Evolutionary conservation across 2,797 vertebrate genomes (phyloP).

Genomic region (Sebastolobus alascanus): DNA sequence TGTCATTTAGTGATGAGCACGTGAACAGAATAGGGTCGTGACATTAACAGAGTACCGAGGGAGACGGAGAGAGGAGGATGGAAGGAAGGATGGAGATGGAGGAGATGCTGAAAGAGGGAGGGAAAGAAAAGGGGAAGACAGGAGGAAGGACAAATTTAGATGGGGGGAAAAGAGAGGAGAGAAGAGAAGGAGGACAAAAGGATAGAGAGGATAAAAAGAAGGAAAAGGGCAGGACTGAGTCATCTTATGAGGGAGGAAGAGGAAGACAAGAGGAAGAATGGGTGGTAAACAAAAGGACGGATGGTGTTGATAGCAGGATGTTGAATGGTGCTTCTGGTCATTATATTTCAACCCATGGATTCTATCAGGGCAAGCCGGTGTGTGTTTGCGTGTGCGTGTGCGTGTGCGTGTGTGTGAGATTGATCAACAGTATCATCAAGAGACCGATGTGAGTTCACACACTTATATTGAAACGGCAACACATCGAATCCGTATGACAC

Average conservation of each 20-base stretch:
- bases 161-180: not conserved
- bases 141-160: not conserved
- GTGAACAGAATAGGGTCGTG: slow-evolving; percentile 74
- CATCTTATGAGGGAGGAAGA: slow-evolving; percentile 43
- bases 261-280: slow-evolving; percentile 46
- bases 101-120: not conserved
- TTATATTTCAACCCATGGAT: slow-evolving; percentile 60
- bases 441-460: slow-evolving; percentile 64
- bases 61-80: slow-evolving; percentile 7
- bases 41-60: slow-evolving; percentile 52
- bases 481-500: slow-evolving; percentile 23
- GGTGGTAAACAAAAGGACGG: slow-evolving; percentile 59
- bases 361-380: slow-evolving; percentile 34
- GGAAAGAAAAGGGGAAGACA: not conserved
- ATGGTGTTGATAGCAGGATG: slow-evolving; percentile 57
- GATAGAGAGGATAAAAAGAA: slow-evolving; percentile 2
- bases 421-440: slow-evolving; percentile 46
- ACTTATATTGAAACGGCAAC: slow-evolving; percentile 45
- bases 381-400: slow-evolving; percentile 1
- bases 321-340: slow-evolving; percentile 50
- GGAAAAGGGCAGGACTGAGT: slow-evolving; percentile 36
- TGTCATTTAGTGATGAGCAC: slow-evolving; percentile 82
- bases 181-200: not conserved
- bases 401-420: not conserved
- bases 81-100: not conserved